phyloP scores from a whole-genome alignment of 2,888 invertebrate genomes.

The Stenolophus ochropezus region DNA sequence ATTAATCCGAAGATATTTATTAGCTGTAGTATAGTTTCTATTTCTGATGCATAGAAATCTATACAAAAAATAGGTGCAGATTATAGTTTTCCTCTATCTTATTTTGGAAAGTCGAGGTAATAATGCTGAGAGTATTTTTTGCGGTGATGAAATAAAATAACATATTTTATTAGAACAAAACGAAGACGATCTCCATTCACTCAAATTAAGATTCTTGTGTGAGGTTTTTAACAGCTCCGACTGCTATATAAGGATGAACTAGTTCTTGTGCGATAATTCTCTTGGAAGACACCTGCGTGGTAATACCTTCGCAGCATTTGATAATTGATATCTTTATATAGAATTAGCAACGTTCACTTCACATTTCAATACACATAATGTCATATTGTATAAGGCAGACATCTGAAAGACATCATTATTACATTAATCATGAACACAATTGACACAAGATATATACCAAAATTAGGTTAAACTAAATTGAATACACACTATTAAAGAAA shows the following conservation, averaged over 20 bases:
- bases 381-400: neutral
- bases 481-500: too few relatives aligned
- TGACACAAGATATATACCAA: too few relatives aligned
- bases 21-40: conserved; percentile 8
- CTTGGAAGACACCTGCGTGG: conserved; percentile 30
- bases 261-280: conserved; percentile 33
- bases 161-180: conserved; percentile 36
- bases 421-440: too few relatives aligned
- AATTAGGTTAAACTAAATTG: too few relatives aligned
- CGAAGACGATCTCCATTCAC: conserved; percentile 29
- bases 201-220: conserved; percentile 35
- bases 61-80: conserved; percentile 18
- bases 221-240: conserved; percentile 23
- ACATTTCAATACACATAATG: neutral
- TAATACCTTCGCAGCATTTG: conserved; percentile 29
- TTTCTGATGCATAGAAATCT: conserved; percentile 11
- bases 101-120: conserved; percentile 29
- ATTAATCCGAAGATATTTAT: neutral
- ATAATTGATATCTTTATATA: conserved; percentile 45
- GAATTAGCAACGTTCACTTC: neutral
- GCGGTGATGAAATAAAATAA: conserved; percentile 19
- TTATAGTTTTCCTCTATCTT: conserved; percentile 25
- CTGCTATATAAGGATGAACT: conserved; percentile 37
- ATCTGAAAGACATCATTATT: neutral
- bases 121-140: conserved; percentile 10